Conservation (phyloP, 2,888 invertebrate genomes). For the Hirtodrosophila trivittata region DNA sequence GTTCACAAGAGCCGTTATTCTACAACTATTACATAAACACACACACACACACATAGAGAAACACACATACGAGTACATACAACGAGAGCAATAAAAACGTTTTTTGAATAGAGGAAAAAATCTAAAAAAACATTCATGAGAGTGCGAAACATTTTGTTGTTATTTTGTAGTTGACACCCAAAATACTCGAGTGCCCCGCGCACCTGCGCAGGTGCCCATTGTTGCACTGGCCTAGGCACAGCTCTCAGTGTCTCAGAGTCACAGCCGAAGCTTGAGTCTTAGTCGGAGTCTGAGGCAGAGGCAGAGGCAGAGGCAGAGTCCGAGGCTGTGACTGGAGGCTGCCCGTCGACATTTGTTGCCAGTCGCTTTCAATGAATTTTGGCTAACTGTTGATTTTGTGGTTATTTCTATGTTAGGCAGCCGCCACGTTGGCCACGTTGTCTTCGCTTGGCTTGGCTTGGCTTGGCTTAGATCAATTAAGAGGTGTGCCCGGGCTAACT, state of each 20-base stretch:
- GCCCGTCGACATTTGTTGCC: slow-evolving; percentile 20
- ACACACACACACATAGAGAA: not conserved
- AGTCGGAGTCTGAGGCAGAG: not conserved
- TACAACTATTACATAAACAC: slow-evolving; percentile 8
- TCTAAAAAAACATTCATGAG: slow-evolving; percentile 43
- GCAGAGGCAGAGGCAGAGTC: not conserved
- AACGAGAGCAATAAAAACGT: slow-evolving; percentile 18
- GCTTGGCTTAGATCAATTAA: slow-evolving; percentile 53
- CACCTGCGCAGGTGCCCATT: slow-evolving; percentile 23
- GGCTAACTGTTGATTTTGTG: slow-evolving; percentile 69
- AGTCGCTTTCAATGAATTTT: slow-evolving; percentile 48
- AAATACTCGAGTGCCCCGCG: slow-evolving; percentile 30
- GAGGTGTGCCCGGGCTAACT: slow-evolving; percentile 67
- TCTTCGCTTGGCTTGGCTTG: not conserved
- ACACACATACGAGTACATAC: too few species aligned
- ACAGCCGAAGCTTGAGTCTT: not conserved
- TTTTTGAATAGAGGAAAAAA: slow-evolving; percentile 10
- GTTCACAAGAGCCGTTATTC: slow-evolving; percentile 3
- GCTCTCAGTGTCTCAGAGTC: too few species aligned
- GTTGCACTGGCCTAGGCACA: slow-evolving; percentile 12
- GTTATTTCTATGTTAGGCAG: slow-evolving; percentile 52
- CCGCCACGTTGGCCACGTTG: slow-evolving; percentile 1
- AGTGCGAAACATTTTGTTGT: slow-evolving; percentile 74
- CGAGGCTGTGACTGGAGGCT: not conserved
- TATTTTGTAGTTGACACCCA: slow-evolving; percentile 75